phyloP scores from a whole-genome alignment of 2,797 vertebrate genomes.

The Meriones psammophilus region DNA sequence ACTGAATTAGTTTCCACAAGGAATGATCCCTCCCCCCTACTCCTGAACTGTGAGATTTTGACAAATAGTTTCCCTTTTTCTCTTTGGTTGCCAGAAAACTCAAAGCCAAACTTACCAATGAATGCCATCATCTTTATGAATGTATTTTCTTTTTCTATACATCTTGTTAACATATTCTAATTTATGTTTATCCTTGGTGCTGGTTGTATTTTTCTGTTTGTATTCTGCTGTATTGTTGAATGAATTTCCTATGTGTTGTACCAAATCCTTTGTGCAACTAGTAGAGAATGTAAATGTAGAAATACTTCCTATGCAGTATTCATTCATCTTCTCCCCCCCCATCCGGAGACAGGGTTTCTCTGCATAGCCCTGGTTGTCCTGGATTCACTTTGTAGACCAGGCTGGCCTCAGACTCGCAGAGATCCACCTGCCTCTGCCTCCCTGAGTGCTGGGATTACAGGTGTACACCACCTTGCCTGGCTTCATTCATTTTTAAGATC shows the following conservation, averaged over 20 bases:
- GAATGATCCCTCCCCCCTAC: background rate
- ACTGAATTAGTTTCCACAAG: conserved; percentile 15
- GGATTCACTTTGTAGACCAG: too few relatives aligned
- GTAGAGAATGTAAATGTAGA: conserved; percentile 50
- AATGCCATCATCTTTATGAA: background rate
- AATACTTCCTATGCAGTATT: conserved; percentile 2
- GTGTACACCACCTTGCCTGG: too few relatives aligned
- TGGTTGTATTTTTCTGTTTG: conserved; percentile 57
- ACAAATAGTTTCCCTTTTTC: conserved; percentile 53
- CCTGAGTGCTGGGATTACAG: too few relatives aligned
- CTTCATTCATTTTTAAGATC: conserved; percentile 26
- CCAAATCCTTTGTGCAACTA: conserved; percentile 33
- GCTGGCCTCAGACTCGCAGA: too few relatives aligned
- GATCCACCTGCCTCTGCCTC: too few relatives aligned
- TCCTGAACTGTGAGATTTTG: background rate
- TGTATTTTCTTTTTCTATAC: conserved; percentile 29
- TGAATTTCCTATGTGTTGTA: background rate
- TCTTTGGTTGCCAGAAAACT: conserved; percentile 66
- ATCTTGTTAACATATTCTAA: conserved; percentile 54
- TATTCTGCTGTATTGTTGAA: background rate
- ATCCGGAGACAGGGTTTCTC: too few relatives aligned
- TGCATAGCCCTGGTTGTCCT: too few relatives aligned
- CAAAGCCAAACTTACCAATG: conserved; percentile 44
- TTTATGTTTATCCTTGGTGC: conserved; percentile 19
- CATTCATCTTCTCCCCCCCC: background rate